Percentiles rank a stretch among this genome's conserved stretches.
Evolutionary conservation across 2,797 vertebrate genomes (phyloP).

Genomic region (Anolis apletophallus): DNA sequence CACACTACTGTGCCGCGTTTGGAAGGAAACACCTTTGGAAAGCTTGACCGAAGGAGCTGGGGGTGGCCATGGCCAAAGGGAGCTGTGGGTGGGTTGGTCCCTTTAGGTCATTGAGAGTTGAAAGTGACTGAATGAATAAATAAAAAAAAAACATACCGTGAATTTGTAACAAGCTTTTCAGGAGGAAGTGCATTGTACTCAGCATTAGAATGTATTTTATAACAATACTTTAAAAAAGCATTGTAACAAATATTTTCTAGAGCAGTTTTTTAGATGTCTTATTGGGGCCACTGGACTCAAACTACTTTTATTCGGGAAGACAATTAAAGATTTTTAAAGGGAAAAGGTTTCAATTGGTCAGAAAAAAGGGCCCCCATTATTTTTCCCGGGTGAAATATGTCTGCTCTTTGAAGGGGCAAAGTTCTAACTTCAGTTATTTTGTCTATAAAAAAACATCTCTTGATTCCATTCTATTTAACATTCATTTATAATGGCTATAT

Average conservation of each 20-base stretch:
- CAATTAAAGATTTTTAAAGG: neutral
- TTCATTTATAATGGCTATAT: neutral
- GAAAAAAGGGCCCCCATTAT: neutral
- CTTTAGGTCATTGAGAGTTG: too few species aligned
- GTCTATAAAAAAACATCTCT: neutral
- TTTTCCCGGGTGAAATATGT: neutral
- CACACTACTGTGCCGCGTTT: too few species aligned
- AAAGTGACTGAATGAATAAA: too few species aligned
- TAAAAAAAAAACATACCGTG: too few species aligned
- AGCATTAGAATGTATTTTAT: neutral
- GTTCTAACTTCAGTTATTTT: neutral
- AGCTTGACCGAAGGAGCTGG: too few species aligned
- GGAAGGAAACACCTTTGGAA: too few species aligned
- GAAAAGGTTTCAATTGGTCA: neutral
- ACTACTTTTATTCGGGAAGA: neutral
- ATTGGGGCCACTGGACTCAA: neutral
- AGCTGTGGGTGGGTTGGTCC: too few species aligned
- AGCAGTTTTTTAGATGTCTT: neutral
- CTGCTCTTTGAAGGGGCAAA: neutral
- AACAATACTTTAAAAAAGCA: neutral
- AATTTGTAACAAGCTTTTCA: neutral
- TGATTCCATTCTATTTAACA: fast-evolving
- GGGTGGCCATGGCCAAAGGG: too few species aligned
- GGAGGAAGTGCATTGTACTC: neutral
- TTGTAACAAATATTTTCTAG: neutral